Percentiles rank a stretch among this genome's conserved stretches.
Evolutionary conservation across 2,888 invertebrate genomes (phyloP).

Genomic region (Nesidiocoris tenuis): DNA sequence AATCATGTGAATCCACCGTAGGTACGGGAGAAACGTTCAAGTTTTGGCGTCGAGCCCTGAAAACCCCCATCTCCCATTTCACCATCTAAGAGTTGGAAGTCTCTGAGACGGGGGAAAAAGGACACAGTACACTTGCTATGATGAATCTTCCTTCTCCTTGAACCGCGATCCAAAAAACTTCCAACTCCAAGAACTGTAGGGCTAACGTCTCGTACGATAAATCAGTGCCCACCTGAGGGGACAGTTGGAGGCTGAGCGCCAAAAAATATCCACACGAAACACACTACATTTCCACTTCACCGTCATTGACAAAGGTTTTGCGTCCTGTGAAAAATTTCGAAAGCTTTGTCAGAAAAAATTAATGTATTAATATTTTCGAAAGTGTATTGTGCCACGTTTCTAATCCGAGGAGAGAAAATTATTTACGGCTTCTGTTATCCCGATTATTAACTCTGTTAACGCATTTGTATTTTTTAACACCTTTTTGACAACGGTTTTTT

Average conservation of each 20-base stretch:
- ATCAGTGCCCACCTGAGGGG: slow-evolving; percentile 28
- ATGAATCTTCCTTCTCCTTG: slow-evolving; percentile 34
- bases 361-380: slow-evolving; percentile 23
- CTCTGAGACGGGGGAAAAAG: slow-evolving; percentile 1
- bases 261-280: slow-evolving; percentile 39
- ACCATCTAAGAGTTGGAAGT: not conserved
- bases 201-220: slow-evolving; percentile 11
- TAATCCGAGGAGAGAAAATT: no score
- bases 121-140: slow-evolving; percentile 41
- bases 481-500: no score
- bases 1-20: no score
- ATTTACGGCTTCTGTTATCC: not conserved
- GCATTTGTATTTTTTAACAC: not conserved
- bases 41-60: slow-evolving; percentile 32
- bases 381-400: not conserved
- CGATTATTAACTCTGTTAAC: not conserved
- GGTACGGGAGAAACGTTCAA: slow-evolving; percentile 17
- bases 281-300: slow-evolving; percentile 37
- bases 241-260: slow-evolving; percentile 9
- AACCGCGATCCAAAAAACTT: slow-evolving; percentile 37
- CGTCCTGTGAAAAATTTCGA: slow-evolving; percentile 12
- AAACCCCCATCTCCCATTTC: not conserved
- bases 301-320: slow-evolving; percentile 38
- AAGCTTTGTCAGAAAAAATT: slow-evolving; percentile 21
- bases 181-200: not conserved